A percentile compares a stretch with the other conserved stretches of the same genome.
These are phyloP conservation scores for Herpetotheres cachinnans DNA, from an alignment of 2,113 vertebrate genomes.

Conservation along the genomic window DNA sequence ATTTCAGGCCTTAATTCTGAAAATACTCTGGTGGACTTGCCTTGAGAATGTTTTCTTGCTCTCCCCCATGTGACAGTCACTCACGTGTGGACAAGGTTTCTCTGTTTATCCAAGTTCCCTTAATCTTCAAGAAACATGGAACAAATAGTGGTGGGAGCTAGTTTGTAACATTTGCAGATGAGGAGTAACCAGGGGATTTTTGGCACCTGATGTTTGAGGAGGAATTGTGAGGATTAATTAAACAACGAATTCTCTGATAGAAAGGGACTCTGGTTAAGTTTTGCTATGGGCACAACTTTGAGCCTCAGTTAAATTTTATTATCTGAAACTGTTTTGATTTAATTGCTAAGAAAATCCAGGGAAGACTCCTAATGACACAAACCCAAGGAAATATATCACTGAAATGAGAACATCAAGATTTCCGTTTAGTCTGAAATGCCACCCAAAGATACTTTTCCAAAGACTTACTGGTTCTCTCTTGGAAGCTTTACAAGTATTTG, in stretches of 20 bases:
- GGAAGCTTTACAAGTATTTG: slow-evolving; percentile 32
- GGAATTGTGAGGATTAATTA: neutral
- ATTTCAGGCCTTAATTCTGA: neutral
- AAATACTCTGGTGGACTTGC: neutral
- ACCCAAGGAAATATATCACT: neutral
- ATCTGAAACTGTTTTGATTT: neutral
- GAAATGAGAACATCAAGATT: neutral
- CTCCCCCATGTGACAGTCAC: neutral
- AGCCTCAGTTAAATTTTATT: neutral
- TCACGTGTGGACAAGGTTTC: neutral
- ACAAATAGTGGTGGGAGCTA: neutral
- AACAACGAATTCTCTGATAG: neutral
- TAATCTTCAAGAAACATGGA: neutral
- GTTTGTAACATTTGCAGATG: neutral
- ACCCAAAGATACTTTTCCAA: slow-evolving; percentile 41
- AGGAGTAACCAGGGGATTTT: neutral
- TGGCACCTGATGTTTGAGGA: neutral
- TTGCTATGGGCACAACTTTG: neutral
- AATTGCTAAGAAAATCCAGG: neutral
- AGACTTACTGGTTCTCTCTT: slow-evolving; percentile 24
- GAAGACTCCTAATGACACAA: neutral
- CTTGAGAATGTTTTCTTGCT: neutral
- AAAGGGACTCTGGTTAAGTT: neutral
- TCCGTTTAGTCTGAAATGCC: slow-evolving; percentile 25
- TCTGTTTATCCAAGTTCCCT: neutral